Evolutionary conservation across 1,140 invertebrate genomes (phyloP), one percentile per base, ranked within the genome.

Genomic region (Lordiphosa clarofinis): DNA sequence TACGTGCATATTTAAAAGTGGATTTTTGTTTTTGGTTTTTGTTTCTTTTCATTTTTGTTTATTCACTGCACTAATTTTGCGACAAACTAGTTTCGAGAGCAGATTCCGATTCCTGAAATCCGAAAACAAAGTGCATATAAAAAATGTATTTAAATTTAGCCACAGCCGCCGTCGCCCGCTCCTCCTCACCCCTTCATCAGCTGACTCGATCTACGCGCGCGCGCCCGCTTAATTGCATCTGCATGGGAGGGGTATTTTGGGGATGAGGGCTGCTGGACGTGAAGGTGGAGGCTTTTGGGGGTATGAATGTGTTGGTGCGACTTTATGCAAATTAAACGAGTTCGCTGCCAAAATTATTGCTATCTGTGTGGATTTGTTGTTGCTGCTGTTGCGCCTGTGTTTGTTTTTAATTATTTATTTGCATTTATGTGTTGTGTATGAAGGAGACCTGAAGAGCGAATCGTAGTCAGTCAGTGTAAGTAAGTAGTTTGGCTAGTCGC

Each of bases 381-480:
- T 56, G 44, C 35, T 42, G 28, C 40, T 13, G 54, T 31, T 48
- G 33, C 4, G 21, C 21, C 40, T 79, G 52, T 70, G 65, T 82
- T 73, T 84, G 78, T 43, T 54, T 84, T 84, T 78, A 84, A 70
- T 84, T 82, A 73, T 82, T 82, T 78, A 84, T 84, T 81, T 81
- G 74, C 57, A 62, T 73, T 60, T 53, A 64, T 64, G 52, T 61
- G 52, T 42, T 37, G 15, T 49, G 4, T 49, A 19, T 37, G 15
- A 31, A 31, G 28, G 28, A 31, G 12, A 36, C 47, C 19, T 37
- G 48, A 15, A 15, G 19, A 24, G 35, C 19, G n/a, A 6, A 24
- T 40, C 11, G 24, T 31, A 52, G 64, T 42, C 64, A 47, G 47
- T 67, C 63, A 42, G 42, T 68, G 64, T 67, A 67, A 67, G 21